Evolutionary conservation across 2,888 invertebrate species (phyloP), one percentile per base, ranked within the genome.

Genomic region (Zhengitettix transpicula): DNA sequence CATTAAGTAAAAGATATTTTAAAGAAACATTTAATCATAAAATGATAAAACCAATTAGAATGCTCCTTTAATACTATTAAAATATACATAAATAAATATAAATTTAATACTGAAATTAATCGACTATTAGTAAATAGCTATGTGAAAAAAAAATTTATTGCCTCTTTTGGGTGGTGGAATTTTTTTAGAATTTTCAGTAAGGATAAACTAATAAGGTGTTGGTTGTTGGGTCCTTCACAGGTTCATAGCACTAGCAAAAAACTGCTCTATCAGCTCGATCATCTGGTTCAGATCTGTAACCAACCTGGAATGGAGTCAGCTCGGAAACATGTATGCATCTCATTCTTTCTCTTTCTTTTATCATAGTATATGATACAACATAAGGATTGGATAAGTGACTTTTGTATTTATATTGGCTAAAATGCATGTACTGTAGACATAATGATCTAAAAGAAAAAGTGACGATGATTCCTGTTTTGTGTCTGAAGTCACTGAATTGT

Each of bases 221-320:
- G 63, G 52, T 57, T 58, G 63, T 64, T 62, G 61, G 62, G 63
- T 65, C 59, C 60, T 72, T 71, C 67, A 70, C 75, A 90, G 89
- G 89, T 91, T 69, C 94, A 95, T 79, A 92, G 91, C 70, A 94
- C 93, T 68, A 93, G 93, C 78, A 94, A 95, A 80, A 94, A 94
- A 78, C 81, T 95, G 71, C 83, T 95, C 68, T 94, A 94, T 76
- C 94, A 95, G 75, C 81, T 95, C 72, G 94, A 95, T 77, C 93
- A 93, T 74, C 81, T 95, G 75, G 93, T 94, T 70, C 94, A 94
- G 82, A 89, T 94, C 72, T 94, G 93, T 79, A 92, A 93, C 79
- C 92, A 93, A 74, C 89, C 91, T 66, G 75, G 76, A 68, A 75
- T 77, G 68, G 88, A 88, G 72, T 83, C 85, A 69, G 80, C 84